Conservation (phyloP, 1,140 invertebrate genomes). For the Goniozus legneri region DNA sequence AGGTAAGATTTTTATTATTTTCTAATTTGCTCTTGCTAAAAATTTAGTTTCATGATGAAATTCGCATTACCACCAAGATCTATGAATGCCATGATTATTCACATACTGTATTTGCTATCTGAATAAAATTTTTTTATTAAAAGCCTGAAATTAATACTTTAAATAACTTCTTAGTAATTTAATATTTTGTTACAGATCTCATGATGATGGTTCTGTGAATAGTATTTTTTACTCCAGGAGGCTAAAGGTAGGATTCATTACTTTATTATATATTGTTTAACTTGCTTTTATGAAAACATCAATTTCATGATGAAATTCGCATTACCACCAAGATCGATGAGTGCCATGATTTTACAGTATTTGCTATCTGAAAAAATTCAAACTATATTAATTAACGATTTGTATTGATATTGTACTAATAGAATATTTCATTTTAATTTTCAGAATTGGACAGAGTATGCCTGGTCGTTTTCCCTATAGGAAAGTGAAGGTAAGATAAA, state of each 20-base stretch:
- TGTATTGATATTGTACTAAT: not conserved
- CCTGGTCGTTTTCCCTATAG: too few relatives aligned
- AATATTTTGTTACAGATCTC: not conserved
- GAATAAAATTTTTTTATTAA: not conserved
- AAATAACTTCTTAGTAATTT: not conserved
- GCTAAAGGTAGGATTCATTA: not conserved
- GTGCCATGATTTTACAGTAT: constrained; percentile 16
- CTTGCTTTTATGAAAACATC: constrained; percentile 1
- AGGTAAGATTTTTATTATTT: not conserved
- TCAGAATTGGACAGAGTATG: not conserved
- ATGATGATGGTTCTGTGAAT: constrained; percentile 1
- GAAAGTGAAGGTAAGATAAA: not conserved
- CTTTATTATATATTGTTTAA: not conserved
- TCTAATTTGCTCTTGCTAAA: constrained; percentile 1
- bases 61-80: constrained; percentile 16
- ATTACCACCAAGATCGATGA: constrained; percentile 21
- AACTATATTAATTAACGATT: not conserved
- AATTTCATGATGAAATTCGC: constrained; percentile 7
- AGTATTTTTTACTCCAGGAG: not conserved
- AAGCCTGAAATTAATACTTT: not conserved
- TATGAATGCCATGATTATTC: constrained; percentile 17
- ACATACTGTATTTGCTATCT: constrained; percentile 14
- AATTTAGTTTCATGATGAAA: not conserved
- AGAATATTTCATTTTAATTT: not conserved
- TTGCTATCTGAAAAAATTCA: constrained; percentile 16